Conservation (phyloP, 2,888 invertebrate genomes). For the Xestia ashworthii region DNA sequence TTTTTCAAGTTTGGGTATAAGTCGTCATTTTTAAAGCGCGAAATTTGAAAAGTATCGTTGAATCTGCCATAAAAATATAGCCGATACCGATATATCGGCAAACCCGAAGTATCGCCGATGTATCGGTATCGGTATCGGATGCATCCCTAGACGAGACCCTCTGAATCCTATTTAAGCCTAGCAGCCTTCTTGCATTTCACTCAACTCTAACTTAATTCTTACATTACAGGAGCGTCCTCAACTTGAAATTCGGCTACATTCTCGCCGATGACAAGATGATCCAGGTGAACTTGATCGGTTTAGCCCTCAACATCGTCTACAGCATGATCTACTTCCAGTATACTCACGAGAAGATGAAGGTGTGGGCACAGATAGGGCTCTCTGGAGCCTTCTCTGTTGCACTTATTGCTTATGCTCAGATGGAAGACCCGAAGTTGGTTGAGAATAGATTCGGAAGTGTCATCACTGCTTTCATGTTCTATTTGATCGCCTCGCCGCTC, state of each 20-base stretch:
- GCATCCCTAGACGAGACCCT: too few species aligned
- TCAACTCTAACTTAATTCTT: not conserved
- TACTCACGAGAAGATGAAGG: conserved; percentile 87
- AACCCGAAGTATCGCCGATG: too few species aligned
- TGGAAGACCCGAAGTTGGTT: conserved; percentile 92
- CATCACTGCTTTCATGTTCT: conserved; percentile 92
- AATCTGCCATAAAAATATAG: too few species aligned
- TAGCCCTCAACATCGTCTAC: conserved; percentile 93
- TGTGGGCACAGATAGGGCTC: conserved; percentile 91
- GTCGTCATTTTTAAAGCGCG: too few species aligned
- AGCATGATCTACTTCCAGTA: conserved; percentile 92
- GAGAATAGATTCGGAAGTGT: conserved; percentile 94
- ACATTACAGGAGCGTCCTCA: conserved; percentile 92
- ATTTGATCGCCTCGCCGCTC: conserved; percentile 93
- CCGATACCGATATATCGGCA: too few species aligned
- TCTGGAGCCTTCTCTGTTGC: conserved; percentile 90
- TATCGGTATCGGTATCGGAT: too few species aligned
- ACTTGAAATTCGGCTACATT: conserved; percentile 94
- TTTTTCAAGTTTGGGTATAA: too few species aligned
- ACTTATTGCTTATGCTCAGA: conserved; percentile 92
- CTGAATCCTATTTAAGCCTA: too few species aligned
- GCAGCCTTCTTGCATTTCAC: too few species aligned
- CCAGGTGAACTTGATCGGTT: conserved; percentile 94
- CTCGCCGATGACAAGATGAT: conserved; percentile 94
- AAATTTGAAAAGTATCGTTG: too few species aligned